A percentile compares a stretch with the other conserved stretches of the same genome.
phyloP scores from a whole-genome alignment of 2,797 vertebrate genomes.

The Syndactyla subalaris region DNA sequence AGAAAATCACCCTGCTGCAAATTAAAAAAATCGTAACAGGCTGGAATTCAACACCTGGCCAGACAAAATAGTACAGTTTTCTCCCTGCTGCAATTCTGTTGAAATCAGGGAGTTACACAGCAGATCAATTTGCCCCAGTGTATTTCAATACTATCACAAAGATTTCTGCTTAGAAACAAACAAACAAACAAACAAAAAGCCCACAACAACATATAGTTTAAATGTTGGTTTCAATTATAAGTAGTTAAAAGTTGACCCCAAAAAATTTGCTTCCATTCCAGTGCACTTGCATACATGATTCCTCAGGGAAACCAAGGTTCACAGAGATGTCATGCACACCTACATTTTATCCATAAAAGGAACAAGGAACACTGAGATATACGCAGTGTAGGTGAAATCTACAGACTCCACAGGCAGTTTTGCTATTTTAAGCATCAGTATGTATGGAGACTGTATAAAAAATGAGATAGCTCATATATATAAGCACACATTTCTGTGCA shows the following conservation, averaged over 20 bases:
- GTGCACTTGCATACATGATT: not conserved
- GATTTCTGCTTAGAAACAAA: not conserved
- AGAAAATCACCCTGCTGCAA: not conserved
- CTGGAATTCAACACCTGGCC: conserved; percentile 1
- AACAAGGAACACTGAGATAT: not conserved
- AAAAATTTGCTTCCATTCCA: not conserved
- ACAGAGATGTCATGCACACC: not conserved
- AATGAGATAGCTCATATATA: not conserved
- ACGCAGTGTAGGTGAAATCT: not conserved
- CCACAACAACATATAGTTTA: not conserved
- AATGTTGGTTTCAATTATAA: not conserved
- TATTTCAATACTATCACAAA: not conserved
- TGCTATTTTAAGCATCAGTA: not conserved
- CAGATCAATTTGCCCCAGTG: not conserved
- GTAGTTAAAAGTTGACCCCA: not conserved
- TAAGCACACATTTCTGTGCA: not conserved
- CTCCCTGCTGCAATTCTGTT: not conserved
- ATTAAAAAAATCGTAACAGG: not conserved
- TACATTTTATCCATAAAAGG: not conserved
- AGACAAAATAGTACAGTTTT: not conserved
- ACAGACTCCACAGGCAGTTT: not conserved
- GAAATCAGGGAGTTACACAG: not conserved
- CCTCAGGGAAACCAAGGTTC: not conserved
- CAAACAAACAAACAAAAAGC: accelerated
- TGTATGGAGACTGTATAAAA: not conserved